A percentile compares a stretch with the other conserved stretches of the same genome.
Evolutionary conservation across 2,113 vertebrate species (phyloP).

Genomic region (Sminthopsis crassicaudata): DNA sequence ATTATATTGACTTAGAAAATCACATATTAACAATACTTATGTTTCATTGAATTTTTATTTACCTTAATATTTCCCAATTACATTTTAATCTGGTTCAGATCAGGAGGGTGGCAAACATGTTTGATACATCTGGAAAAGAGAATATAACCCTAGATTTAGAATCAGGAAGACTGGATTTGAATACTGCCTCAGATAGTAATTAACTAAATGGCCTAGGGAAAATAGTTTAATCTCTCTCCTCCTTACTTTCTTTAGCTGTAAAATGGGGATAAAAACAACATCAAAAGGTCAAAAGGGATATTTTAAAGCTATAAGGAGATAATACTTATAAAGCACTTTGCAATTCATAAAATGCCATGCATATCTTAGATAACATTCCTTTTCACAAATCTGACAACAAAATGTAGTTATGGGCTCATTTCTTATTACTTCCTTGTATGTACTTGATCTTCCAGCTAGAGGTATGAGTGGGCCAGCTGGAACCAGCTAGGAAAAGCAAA

Average conservation of each 20-base stretch:
- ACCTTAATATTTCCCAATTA: neutral
- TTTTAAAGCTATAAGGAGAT: neutral
- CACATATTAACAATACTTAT: neutral
- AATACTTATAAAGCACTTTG: neutral
- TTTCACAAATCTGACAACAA: neutral
- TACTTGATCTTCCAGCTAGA: neutral
- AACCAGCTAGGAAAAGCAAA: neutral
- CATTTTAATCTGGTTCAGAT: neutral
- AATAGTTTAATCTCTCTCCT: neutral
- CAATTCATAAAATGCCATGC: neutral
- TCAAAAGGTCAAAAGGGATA: neutral
- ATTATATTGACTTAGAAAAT: neutral
- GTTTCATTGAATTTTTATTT: neutral
- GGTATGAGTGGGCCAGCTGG: neutral
- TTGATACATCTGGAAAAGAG: neutral
- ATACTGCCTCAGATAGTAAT: neutral
- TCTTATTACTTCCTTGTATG: neutral
- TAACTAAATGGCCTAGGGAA: neutral
- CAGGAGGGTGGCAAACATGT: neutral
- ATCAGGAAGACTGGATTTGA: neutral
- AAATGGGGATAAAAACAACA: neutral
- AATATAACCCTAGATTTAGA: neutral
- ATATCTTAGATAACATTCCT: neutral
- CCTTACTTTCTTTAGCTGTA: neutral
- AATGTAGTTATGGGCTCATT: neutral